phyloP scores from a whole-genome alignment of 2,797 vertebrate genomes.

The Arvicola amphibius region DNA sequence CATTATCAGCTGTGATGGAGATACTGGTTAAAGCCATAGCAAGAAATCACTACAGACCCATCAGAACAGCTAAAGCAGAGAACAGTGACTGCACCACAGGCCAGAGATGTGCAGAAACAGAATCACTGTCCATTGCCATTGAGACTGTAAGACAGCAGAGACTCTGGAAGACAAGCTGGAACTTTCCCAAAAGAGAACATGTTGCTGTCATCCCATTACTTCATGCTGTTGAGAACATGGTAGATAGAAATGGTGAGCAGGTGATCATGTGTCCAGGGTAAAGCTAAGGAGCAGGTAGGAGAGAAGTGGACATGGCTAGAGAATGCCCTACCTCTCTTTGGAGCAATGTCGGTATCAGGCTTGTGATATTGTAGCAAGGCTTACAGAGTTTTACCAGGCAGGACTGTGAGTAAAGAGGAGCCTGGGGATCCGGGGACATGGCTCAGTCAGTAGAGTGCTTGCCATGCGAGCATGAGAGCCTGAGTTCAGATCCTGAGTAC shows the following conservation, averaged over 20 bases:
- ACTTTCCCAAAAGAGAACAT: neutral
- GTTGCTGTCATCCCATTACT: neutral
- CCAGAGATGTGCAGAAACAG: neutral
- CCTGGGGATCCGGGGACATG: neutral
- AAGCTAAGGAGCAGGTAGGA: neutral
- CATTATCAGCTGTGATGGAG: neutral
- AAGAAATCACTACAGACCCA: neutral
- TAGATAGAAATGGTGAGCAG: neutral
- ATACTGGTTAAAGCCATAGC: neutral
- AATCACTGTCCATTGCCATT: neutral
- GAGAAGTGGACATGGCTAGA: neutral
- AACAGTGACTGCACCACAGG: neutral
- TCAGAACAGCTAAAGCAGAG: neutral
- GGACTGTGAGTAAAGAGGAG: neutral
- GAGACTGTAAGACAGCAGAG: neutral
- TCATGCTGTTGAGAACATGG: neutral
- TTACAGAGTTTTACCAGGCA: neutral
- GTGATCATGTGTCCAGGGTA: neutral
- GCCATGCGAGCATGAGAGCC: neutral
- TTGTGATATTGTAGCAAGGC: neutral
- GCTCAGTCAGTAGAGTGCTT: neutral
- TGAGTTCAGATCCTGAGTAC: neutral
- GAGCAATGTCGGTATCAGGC: neutral
- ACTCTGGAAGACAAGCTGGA: constrained; percentile 1
- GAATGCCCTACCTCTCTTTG: neutral